phyloP scores from a whole-genome alignment of 2,113 vertebrate genomes.

The Ailurus styani region DNA sequence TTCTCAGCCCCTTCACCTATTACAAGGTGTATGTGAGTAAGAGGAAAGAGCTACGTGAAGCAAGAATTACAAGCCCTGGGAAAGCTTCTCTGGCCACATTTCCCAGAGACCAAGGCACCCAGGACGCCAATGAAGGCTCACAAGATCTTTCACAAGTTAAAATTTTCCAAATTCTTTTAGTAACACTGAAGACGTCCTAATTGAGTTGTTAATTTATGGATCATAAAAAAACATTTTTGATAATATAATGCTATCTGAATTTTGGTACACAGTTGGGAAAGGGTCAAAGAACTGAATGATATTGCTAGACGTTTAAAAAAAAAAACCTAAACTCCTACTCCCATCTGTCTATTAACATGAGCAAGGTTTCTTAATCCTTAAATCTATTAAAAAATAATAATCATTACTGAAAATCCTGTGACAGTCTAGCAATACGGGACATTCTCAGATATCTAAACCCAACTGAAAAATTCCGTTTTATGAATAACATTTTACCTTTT shows the following conservation, averaged over 20 bases:
- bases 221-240: not conserved
- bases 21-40: not conserved
- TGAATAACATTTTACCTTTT: not conserved
- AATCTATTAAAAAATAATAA: not conserved
- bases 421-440: not conserved
- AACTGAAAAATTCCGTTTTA: not conserved
- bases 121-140: not conserved
- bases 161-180: not conserved
- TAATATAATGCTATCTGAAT: not conserved
- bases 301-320: not conserved
- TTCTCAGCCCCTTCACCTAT: not conserved
- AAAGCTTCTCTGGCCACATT: fast-evolving
- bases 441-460: not conserved
- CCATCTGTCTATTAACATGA: conserved; percentile 1
- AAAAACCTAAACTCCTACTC: not conserved
- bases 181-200: not conserved
- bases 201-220: not conserved
- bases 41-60: not conserved
- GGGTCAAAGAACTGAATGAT: not conserved
- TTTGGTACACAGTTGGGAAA: not conserved
- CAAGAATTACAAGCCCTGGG: too few relatives aligned
- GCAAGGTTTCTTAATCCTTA: not conserved
- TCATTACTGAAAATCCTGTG: not conserved
- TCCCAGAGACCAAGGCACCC: not conserved
- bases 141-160: not conserved